phyloP scores from a whole-genome alignment of 2,797 vertebrate species.

The Podarcis lilfordi region DNA sequence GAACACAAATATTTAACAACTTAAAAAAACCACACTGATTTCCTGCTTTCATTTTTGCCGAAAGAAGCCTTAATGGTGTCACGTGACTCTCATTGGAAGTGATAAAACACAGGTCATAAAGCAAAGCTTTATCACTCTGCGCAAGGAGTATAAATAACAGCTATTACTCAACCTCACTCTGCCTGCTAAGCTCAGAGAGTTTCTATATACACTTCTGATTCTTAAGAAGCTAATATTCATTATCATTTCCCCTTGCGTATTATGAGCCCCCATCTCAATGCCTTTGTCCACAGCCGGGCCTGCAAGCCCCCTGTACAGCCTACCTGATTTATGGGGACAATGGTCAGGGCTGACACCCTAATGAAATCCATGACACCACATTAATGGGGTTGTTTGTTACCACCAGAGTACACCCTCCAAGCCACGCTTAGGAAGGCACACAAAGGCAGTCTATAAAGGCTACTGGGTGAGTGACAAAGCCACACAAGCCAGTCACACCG shows the following conservation, averaged over 20 bases:
- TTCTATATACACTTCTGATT: constrained; percentile 77
- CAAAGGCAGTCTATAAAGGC: constrained; percentile 47
- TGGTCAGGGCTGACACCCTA: constrained; percentile 82
- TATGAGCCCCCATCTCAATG: constrained; percentile 79
- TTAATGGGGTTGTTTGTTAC: constrained; percentile 89
- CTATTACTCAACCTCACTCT: constrained; percentile 74
- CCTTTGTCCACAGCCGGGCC: constrained; percentile 72
- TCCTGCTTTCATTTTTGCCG: constrained; percentile 75
- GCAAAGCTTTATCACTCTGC: constrained; percentile 78
- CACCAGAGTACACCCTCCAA: constrained; percentile 63
- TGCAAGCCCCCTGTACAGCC: constrained; percentile 81
- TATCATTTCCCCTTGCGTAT: constrained; percentile 71
- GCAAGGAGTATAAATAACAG: constrained; percentile 79
- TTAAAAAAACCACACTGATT: constrained; percentile 75
- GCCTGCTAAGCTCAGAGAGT: constrained; percentile 75
- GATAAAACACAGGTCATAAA: constrained; percentile 81
- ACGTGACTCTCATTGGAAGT: constrained; percentile 78
- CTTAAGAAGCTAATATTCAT: constrained; percentile 75
- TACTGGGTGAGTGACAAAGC: constrained; percentile 42
- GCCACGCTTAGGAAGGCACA: constrained; percentile 48
- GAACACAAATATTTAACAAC: constrained; percentile 77
- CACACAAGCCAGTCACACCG: not conserved
- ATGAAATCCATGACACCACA: constrained; percentile 86
- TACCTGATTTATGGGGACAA: constrained; percentile 85
- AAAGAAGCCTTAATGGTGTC: constrained; percentile 76